phyloP scores from a whole-genome alignment of 2,113 vertebrate genomes.

The Zosterops japonicus region DNA sequence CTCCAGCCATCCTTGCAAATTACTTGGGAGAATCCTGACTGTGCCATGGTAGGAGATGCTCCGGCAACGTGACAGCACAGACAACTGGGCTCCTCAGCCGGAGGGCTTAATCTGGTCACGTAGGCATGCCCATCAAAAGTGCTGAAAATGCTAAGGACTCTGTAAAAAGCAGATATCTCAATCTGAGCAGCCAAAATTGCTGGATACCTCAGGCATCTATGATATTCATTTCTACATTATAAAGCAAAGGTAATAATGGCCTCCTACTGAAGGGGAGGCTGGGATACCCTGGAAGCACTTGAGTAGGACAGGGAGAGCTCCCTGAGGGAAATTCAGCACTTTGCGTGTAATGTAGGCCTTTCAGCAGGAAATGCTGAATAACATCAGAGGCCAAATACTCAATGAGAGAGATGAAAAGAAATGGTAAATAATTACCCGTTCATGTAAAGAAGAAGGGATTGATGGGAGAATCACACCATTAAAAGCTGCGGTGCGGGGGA shows the following conservation, averaged over 20 bases:
- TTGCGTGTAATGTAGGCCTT: neutral
- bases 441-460: neutral
- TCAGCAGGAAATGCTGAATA: neutral
- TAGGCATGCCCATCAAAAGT: neutral
- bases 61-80: accelerated
- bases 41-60: accelerated
- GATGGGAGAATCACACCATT: neutral
- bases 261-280: neutral
- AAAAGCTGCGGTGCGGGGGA: neutral
- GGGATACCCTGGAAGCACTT: neutral
- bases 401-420: neutral
- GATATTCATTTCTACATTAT: neutral
- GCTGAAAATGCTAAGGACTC: neutral
- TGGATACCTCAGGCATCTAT: neutral
- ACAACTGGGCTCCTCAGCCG: neutral
- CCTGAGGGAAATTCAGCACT: neutral
- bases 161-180: neutral
- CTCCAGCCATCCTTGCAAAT: neutral
- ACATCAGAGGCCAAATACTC: neutral
- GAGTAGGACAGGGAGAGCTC: neutral
- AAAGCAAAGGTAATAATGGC: neutral
- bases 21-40: neutral
- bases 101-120: neutral
- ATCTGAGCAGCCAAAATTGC: neutral
- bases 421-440: neutral